These are phyloP conservation scores for Rana temporaria DNA, from an alignment of 2,113 vertebrate genomes.

Conservation along the genomic window DNA sequence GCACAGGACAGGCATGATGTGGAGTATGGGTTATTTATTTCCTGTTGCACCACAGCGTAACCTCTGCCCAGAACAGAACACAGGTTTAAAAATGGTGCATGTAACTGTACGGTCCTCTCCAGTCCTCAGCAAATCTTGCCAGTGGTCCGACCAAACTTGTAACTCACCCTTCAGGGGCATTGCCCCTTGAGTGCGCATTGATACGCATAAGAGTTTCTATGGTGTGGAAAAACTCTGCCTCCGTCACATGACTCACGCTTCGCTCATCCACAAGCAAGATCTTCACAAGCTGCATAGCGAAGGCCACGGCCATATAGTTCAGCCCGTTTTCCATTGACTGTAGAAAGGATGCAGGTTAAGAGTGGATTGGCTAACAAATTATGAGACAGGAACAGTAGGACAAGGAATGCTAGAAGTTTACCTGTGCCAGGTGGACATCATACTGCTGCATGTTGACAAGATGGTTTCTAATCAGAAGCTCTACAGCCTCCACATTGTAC, in stretches of 20 bases:
- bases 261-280: conserved; percentile 95
- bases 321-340: conserved; percentile 98
- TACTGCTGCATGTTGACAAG: conserved; percentile 99
- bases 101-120: too few species aligned
- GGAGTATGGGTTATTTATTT: not conserved
- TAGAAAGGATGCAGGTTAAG: not conserved
- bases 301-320: conserved; percentile 98
- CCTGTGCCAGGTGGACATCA: conserved; percentile 96
- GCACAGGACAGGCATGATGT: not conserved
- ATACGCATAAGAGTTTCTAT: conserved; percentile 99
- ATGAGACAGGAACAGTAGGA: not conserved
- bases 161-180: conserved; percentile 94
- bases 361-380: not conserved
- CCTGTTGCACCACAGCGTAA: conserved; percentile 32
- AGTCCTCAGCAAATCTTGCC: too few species aligned
- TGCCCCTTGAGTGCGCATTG: conserved; percentile 97
- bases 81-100: conserved; percentile 33
- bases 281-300: conserved; percentile 98
- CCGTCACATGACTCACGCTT: conserved; percentile 92
- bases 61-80: not conserved
- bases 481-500: conserved; percentile 97
- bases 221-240: conserved; percentile 97
- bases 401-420: conserved; percentile 61
- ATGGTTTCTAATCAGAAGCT: conserved; percentile 94
- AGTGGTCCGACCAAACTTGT: too few species aligned